Evolutionary conservation across 1,140 invertebrate genomes (phyloP).

Genomic region (Cylas formicarius): DNA sequence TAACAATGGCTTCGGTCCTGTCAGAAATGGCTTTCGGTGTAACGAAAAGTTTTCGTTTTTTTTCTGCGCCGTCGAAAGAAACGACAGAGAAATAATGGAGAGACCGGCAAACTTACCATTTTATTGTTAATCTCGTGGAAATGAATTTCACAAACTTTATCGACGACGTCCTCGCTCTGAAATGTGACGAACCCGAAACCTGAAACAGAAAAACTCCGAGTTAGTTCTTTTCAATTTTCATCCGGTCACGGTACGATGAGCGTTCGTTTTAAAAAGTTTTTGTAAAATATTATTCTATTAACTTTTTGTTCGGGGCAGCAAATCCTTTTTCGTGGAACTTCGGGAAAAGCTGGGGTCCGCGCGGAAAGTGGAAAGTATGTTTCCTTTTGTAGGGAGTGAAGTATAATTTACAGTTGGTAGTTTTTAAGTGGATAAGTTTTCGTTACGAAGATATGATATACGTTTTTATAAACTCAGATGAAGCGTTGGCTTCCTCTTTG

Average conservation of each 20-base stretch:
- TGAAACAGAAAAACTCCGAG: slow-evolving; percentile 60
- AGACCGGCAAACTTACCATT: slow-evolving; percentile 79
- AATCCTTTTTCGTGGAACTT: slow-evolving; percentile 19
- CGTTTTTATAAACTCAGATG: too few species aligned
- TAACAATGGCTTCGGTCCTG: too few species aligned
- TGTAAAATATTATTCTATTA: slow-evolving; percentile 23
- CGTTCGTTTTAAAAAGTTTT: slow-evolving; percentile 29
- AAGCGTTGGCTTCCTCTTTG: too few species aligned
- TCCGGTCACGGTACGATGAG: slow-evolving; percentile 25
- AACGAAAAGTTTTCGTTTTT: not conserved
- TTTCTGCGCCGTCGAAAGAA: not conserved
- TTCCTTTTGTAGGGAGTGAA: too few species aligned
- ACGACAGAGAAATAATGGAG: slow-evolving; percentile 13
- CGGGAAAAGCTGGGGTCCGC: too few species aligned
- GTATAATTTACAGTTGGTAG: too few species aligned
- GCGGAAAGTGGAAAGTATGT: too few species aligned
- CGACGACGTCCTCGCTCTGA: slow-evolving; percentile 99
- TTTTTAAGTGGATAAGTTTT: too few species aligned
- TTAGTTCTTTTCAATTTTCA: slow-evolving; percentile 23
- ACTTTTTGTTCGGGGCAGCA: slow-evolving; percentile 7
- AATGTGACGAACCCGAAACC: slow-evolving; percentile 99
- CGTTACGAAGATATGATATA: too few species aligned
- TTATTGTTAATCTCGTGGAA: slow-evolving; percentile 99
- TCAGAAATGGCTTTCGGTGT: not conserved
- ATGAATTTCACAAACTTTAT: slow-evolving; percentile 99